phyloP scores from a whole-genome alignment of 2,888 invertebrate genomes.

The Hedychridium roseum region DNA sequence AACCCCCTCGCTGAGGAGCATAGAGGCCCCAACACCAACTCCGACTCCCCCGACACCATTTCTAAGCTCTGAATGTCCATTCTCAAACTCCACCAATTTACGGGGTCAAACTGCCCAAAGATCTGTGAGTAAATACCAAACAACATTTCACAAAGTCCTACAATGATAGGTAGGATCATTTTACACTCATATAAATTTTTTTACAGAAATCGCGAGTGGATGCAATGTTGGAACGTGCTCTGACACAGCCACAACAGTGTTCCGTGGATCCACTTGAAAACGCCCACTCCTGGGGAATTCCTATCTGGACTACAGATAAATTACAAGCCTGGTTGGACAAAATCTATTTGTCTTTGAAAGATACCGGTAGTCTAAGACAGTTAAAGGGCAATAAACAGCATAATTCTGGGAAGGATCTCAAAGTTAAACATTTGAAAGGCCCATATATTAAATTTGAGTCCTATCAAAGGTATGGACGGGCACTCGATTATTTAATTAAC shows the following conservation, averaged over 20 bases:
- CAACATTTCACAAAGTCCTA: not conserved
- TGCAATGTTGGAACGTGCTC: slow-evolving; percentile 82
- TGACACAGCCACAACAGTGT: slow-evolving; percentile 65
- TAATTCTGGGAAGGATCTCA: slow-evolving; percentile 49
- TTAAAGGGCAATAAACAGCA: slow-evolving; percentile 34
- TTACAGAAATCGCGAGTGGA: slow-evolving; percentile 73
- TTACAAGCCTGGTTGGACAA: slow-evolving; percentile 69
- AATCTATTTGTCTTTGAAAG: slow-evolving; percentile 68
- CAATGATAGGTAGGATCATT: not conserved
- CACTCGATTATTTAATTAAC: not conserved
- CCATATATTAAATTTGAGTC: slow-evolving; percentile 79
- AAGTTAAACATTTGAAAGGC: slow-evolving; percentile 71
- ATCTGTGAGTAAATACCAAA: slow-evolving; percentile 47
- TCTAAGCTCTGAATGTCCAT: slow-evolving; percentile 57
- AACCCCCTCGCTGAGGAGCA: slow-evolving; percentile 60
- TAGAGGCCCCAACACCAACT: slow-evolving; percentile 56
- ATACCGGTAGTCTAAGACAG: slow-evolving; percentile 41
- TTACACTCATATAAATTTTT: slow-evolving; percentile 12
- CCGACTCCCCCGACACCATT: slow-evolving; percentile 55
- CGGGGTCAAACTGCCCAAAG: slow-evolving; percentile 60
- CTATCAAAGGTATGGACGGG: slow-evolving; percentile 68
- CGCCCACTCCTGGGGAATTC: slow-evolving; percentile 66
- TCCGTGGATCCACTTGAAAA: slow-evolving; percentile 66
- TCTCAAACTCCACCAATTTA: slow-evolving; percentile 58
- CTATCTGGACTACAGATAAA: slow-evolving; percentile 68